Base-by-base conservation (phyloP, 2,888 invertebrate species). In the Parapristionchus giblindavisi region DNA sequence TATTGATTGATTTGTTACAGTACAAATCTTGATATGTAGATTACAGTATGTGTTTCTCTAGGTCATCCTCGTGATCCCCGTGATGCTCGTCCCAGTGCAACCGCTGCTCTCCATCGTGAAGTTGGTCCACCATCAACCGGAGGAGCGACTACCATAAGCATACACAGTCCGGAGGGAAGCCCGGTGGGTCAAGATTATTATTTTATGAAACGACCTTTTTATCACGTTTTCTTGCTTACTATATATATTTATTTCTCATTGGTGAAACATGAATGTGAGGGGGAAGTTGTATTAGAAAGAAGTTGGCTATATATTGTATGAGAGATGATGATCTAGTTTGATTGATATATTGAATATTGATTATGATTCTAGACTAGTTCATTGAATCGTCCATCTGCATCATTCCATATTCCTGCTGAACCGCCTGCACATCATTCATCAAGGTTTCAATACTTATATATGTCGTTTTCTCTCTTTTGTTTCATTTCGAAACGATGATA, bases 111-210 rank as follows among this genome's bases (percentile, higher is more conserved):
- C n/a, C n/a, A n/a, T n/a, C n/a, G 38, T 4, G 40, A 63, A 43
- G 63, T 63, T n/a, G 63, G 63, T 36, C 63, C 63, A 6, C 43
- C 63, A 27, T 14, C 21, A 21, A 32, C 40, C 8, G 56, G 71
- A 36, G 71, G 71, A 5, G 54, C 71, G 14, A 71, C 71, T 1
- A 71, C 71, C 1, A 71, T 71, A 34, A 71, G 56, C 71, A 54
- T 71, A 56, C 54, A 56, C 71, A 54, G 54, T 21, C 71, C 71
- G 21, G 8, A 56, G 4, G 48, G 56, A 36, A 71, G 70, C 38
- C 70, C 70, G 24, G 70, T 70, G 27, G 32, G 70, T 52, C n/a
- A n/a, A n/a, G n/a, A n/a, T n/a, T n/a, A n/a, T n/a, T n/a, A n/a
- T n/a, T n/a, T n/a, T n/a, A n/a, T n/a, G n/a, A n/a, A n/a, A n/a